Evolutionary conservation across 2,888 invertebrate species (phyloP).

Genomic region (Metacarcinus magister): DNA sequence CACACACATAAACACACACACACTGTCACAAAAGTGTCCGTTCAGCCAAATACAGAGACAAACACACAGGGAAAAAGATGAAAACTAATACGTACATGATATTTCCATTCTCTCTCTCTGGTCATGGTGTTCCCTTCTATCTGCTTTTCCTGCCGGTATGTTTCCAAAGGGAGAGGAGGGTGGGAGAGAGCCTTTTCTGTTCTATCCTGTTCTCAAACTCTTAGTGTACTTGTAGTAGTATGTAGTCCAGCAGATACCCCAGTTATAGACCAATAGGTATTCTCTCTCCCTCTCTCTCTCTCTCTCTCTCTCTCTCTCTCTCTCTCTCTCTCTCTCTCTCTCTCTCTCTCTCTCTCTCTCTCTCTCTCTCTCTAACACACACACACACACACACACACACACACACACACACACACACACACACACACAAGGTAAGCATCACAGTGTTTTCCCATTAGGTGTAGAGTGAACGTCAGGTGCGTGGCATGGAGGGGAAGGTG

Average conservation of each 20-base stretch:
- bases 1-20: constrained; percentile 10
- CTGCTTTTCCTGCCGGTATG: no score
- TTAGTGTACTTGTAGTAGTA: no score
- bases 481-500: no score
- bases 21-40: not conserved
- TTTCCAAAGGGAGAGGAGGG: no score
- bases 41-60: not conserved
- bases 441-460: not conserved
- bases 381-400: constrained; percentile 13
- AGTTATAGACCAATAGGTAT: no score
- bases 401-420: constrained; percentile 33
- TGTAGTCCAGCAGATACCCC: no score
- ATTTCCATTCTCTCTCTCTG: no score
- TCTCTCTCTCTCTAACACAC: constrained; percentile 52
- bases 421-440: not conserved
- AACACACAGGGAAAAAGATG: not conserved
- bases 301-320: not conserved
- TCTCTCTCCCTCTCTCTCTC: not conserved
- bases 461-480: no score
- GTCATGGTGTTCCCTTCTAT: no score
- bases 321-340: constrained; percentile 33
- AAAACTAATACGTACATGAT: no score
- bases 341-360: constrained; percentile 59
- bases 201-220: no score
- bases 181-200: no score